Base-by-base conservation (phyloP, 2,888 invertebrate species). In the Bellardia pandia region DNA sequence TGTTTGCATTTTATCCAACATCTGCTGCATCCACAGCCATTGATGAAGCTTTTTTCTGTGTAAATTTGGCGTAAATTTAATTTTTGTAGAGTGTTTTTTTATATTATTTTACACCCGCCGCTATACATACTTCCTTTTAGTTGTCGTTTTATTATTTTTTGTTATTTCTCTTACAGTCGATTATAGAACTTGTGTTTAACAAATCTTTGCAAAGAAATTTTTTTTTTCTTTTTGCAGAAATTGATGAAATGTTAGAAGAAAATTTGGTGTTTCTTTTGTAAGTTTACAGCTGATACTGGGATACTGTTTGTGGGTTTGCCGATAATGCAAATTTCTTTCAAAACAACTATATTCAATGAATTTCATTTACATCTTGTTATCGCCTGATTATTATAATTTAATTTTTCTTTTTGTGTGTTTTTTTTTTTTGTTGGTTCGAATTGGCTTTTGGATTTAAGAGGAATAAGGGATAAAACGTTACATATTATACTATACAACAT, bases 361-460 rank as follows among this genome's bases (percentile, higher is more conserved):
- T 92, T 90, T 83, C 91, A 92, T 92, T 92, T 92, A 92, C 92
- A 92, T 92, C 92, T 92, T 92, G 92, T 92, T 92, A 92, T 92
- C 92, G 92, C 90, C 90, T 92, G 92, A 92, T 92, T 92, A 92
- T 87, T 87, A 91, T 91, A 92, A 90, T 90, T 91, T 74, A 42
- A 51, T 66, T 42, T 66, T 66, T 42, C 16, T 90, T 91, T 89
- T 89, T 75, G 62, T 13, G 8, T 9, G 1, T 75, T 72, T 42
- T 66, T 45, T 11, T 30, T n/a, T 76, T 53, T 72, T 2, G 6
- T 51, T 16, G 13, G 7, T 11, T 23, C 16, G 37, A 51, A 37
- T 84, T 66, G 66, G 62, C 84, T 71, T 69, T 79, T 45, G n/a
- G 56, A 62, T 56, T 74, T 23, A 6, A 51, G 14, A n/a, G 14